Evolutionary conservation across 92 coral and sea anemone species (phyloP), one percentile per base, ranked within the genome.

Genomic region (Siderastrea radians): DNA sequence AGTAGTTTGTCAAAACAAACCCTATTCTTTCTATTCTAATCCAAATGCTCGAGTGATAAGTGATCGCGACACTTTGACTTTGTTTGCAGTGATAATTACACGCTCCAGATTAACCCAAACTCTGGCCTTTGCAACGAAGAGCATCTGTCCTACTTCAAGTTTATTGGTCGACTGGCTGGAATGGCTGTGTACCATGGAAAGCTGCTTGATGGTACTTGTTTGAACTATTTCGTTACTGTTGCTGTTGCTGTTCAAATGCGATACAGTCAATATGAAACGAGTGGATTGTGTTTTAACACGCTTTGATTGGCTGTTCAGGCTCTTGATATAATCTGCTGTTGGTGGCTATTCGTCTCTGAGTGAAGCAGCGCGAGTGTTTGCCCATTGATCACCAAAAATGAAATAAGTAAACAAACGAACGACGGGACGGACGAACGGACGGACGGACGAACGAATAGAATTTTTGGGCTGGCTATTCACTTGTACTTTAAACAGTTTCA

Each of bases 151-250:
- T 97, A 97, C 86, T 97, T 95, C 90, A 97, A 97, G 90, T 97
- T 97, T 77, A 97, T 96, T 88, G 99, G 99, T 38, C 92, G 99
- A 74, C 91, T 97, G 16, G 99, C 99, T 57, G 99, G 99, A 16
- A 97, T 97, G 99, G 99, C 99, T 0, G 99, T 97, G 61, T 97
- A 96, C 60, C 99, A 97, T 78, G 99, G 99, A 47, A 97, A 97
- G 82, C 88, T 97, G 19, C 89, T 97, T 59, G 99, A 97, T 87
- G 99, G 99, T 97, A 92, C 66, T 43, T 66, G 75, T 53, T 45
- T 38, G 5, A 46, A 47, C 13, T 43, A 46, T 15, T 10, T 13
- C 15, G 1, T 58, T n/a, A 1, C 16, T 72, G 46, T 12, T 60
- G 49, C 16, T 49, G 6, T 69, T 62, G 50, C 44, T 57, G 57